Conservation (phyloP, 2,113 vertebrate genomes). For the Tachuris rubrigastra region DNA sequence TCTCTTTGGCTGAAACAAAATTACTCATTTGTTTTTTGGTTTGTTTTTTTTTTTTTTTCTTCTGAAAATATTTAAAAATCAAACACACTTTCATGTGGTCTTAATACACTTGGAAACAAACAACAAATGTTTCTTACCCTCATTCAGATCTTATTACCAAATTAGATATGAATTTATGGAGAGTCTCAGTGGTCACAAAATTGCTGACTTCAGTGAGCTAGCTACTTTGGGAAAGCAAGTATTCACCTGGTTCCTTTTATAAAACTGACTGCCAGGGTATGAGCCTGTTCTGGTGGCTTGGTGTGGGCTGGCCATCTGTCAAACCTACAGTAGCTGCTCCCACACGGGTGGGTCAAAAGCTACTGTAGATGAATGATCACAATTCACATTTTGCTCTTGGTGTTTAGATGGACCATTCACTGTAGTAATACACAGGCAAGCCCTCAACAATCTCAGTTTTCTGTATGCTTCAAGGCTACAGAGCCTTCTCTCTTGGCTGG, state of each 20-base stretch:
- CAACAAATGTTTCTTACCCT: not conserved
- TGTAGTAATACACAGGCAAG: not conserved
- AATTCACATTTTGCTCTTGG: rapidly evolving
- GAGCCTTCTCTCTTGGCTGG: not conserved
- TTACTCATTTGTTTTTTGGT: not conserved
- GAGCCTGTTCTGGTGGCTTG: not conserved
- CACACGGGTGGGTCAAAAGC: not conserved
- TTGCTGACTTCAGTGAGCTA: not conserved
- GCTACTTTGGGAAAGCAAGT: not conserved
- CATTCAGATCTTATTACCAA: not conserved
- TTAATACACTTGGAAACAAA: not conserved
- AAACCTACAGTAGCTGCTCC: not conserved
- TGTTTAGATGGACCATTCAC: not conserved
- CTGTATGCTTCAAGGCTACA: not conserved
- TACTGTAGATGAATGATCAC: not conserved
- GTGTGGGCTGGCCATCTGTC: not conserved
- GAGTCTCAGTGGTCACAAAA: not conserved
- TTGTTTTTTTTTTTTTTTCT: not conserved
- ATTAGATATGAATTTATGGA: not conserved
- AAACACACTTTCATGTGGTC: not conserved
- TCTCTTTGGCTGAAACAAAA: not conserved
- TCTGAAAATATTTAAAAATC: not conserved
- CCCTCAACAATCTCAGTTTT: not conserved
- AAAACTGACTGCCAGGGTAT: not conserved
- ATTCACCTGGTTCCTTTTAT: not conserved